Evolutionary conservation across 2,888 invertebrate species (phyloP).

Genomic region (Dromius quadrimaculatus): DNA sequence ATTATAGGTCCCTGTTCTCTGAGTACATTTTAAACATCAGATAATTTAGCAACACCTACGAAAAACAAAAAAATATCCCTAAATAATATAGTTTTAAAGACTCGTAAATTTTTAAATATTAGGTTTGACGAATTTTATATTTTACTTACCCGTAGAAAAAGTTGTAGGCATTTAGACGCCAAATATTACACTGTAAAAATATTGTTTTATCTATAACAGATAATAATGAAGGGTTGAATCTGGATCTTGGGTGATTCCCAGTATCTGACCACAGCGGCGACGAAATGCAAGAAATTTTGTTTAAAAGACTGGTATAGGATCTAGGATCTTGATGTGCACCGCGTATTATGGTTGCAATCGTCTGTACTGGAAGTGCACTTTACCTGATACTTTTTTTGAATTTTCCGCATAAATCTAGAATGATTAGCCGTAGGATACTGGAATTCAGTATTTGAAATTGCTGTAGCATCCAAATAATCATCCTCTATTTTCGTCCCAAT

Average conservation of each 20-base stretch:
- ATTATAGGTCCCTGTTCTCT: slow-evolving; percentile 40
- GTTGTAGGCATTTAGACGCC: slow-evolving; percentile 27
- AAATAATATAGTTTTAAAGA: slow-evolving; percentile 33
- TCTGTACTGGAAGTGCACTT: no score
- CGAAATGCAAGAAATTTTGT: background rate
- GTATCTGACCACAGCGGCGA: no score
- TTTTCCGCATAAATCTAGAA: no score
- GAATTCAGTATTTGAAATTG: no score
- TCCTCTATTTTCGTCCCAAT: no score
- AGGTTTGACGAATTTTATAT: slow-evolving; percentile 41
- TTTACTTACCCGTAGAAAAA: slow-evolving; percentile 10
- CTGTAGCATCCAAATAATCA: no score
- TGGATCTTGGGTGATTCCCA: background rate
- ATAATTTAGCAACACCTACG: slow-evolving; percentile 19
- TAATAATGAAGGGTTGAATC: background rate
- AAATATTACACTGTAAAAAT: slow-evolving; percentile 4
- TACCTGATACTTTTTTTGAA: no score
- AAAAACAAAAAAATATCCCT: slow-evolving; percentile 32
- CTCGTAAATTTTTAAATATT: slow-evolving; percentile 25
- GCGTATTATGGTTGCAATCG: no score
- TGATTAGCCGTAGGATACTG: no score
- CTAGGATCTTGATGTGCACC: background rate
- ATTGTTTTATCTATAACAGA: background rate
- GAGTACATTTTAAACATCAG: slow-evolving; percentile 43
- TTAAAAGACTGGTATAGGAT: background rate